phyloP scores from a whole-genome alignment of 2,113 vertebrate genomes.

The Gobius niger region DNA sequence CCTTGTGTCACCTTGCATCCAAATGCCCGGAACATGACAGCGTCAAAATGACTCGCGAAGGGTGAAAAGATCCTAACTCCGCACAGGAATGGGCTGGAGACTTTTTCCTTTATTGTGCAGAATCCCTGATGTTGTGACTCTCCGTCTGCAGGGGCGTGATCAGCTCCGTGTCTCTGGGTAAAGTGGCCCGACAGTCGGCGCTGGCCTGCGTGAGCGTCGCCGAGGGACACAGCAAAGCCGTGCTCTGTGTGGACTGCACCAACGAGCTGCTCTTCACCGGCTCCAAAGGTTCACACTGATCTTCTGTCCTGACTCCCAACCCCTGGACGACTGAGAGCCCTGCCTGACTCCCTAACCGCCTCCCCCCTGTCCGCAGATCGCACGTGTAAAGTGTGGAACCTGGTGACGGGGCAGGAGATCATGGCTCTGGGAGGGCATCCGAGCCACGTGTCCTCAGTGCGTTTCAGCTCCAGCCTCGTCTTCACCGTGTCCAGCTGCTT shows the following conservation, averaged over 20 bases:
- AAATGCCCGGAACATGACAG: too few relatives aligned
- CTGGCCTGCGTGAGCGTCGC: conserved; percentile 89
- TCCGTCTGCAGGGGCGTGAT: conserved; percentile 85
- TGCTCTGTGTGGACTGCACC: conserved; percentile 93
- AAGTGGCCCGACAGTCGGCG: conserved; percentile 70
- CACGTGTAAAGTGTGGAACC: conserved; percentile 98
- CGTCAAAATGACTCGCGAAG: too few relatives aligned
- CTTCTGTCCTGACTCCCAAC: too few relatives aligned
- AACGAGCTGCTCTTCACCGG: conserved; percentile 98
- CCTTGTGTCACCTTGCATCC: too few relatives aligned
- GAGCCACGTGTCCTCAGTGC: conserved; percentile 94
- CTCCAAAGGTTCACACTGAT: conserved; percentile 90
- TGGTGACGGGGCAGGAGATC: conserved; percentile 98
- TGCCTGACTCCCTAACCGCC: neutral
- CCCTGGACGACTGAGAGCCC: neutral
- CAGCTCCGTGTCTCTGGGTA: conserved; percentile 84
- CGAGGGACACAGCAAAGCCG: conserved; percentile 93
- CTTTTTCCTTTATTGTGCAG: too few relatives aligned
- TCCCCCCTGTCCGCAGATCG: conserved; percentile 81
- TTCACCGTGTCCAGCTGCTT: conserved; percentile 96
- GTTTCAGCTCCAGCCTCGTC: conserved; percentile 94
- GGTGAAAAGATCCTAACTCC: too few relatives aligned
- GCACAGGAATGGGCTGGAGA: too few relatives aligned
- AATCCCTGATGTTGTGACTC: neutral
- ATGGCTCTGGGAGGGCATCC: conserved; percentile 86